Evolutionary conservation across 2,113 vertebrate species (phyloP).

Genomic region (Piaya cayana): DNA sequence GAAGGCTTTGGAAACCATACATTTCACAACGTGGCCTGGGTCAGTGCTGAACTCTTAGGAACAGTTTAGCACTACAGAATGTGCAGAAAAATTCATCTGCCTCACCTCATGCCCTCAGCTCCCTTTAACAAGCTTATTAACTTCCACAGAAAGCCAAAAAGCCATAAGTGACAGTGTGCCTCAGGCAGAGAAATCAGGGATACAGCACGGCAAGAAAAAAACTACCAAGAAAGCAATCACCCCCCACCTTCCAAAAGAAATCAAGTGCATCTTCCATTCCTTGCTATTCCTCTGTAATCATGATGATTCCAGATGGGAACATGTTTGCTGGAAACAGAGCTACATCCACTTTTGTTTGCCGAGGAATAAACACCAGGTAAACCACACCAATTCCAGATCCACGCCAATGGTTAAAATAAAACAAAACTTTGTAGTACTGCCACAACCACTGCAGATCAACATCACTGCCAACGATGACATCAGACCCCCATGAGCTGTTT

Average conservation of each 20-base stretch:
- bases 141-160: slow-evolving; percentile 4
- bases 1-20: background rate
- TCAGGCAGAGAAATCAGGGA: background rate
- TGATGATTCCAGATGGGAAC: background rate
- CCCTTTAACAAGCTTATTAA: background rate
- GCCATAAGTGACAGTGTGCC: background rate
- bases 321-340: background rate
- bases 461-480: background rate
- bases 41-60: background rate
- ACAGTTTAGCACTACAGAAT: background rate
- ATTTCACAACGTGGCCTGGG: background rate
- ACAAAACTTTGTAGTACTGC: background rate
- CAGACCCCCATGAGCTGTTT: background rate
- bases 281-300: background rate
- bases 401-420: background rate
- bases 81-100: background rate
- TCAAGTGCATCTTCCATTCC: background rate
- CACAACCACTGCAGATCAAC: background rate
- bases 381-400: background rate
- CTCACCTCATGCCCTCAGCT: background rate
- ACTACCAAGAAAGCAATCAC: background rate
- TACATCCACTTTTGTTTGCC: background rate
- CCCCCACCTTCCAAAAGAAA: too few relatives aligned
- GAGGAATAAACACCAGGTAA: background rate
- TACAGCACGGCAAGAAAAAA: background rate